Base-by-base conservation (phyloP, 2,888 invertebrate species). In the Notocelia uddmanniana region DNA sequence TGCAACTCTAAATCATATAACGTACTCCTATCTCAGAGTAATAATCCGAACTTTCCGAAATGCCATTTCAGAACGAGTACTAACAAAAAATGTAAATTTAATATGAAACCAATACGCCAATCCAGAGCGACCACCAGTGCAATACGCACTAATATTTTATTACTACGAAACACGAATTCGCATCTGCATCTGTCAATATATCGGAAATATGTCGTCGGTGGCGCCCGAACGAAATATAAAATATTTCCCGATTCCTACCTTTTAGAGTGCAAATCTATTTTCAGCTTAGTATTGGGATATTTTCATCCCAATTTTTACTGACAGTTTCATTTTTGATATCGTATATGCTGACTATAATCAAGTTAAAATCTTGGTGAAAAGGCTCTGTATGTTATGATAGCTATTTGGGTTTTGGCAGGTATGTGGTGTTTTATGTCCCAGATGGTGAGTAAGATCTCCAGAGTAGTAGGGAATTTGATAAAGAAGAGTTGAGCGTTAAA, bases 131-230 rank as follows among this genome's bases (percentile, higher is more conserved):
- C n/a, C n/a, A 3, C 45, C n/a, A n/a, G n/a, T 45, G n/a, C 45
- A 45, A 45, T 45, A 45, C n/a, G n/a, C 45, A 45, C 45, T n/a
- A n/a, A 13, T 45, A 45, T 45, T 45, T 45, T 45, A 45, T 45
- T 45, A 45, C 45, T 45, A n/a, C 45, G n/a, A 45, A 45, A 45
- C n/a, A 45, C n/a, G 45, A 8, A 45, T 45, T 45, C 45, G 45
- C 45, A 45, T 45, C n/a, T 45, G 45, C 45, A 45, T 45, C 45
- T 45, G 45, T 45, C 45, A 45, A 45, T 45, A 45, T 45, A 45
- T 45, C 45, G 45, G n/a, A 45, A n/a, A 45, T 45, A 45, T 45
- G 45, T 45, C 45, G 45, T 31, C 31, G 41, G 6, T 45, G n/a
- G 13, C 45, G 45, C 15, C 45, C 45, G 45, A 45, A 45, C n/a